Base-by-base conservation (phyloP, 1,140 invertebrate species). In the Trichoplusia ni region DNA sequence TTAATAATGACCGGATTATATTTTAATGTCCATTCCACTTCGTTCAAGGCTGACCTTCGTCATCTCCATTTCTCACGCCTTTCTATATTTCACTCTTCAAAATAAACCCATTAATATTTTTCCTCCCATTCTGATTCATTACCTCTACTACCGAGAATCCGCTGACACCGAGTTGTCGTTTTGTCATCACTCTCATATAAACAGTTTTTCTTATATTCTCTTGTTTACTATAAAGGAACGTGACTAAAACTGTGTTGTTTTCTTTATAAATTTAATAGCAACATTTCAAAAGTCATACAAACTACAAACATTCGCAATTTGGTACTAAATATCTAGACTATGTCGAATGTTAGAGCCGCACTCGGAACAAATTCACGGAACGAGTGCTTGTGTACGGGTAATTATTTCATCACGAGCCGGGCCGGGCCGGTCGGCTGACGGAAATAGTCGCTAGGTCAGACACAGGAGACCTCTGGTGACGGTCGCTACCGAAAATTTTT, bases 381-480 rank as follows among this genome's bases (percentile, higher is more conserved):
- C 25, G 25, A 49, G 46, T 16, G 13, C 53, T 56, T 19, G 37
- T 16, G 18, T 23, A 40, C 53, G 53, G 53, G 37, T 56, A 56
- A 56, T 56, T 56, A 56, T 56, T 56, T 56, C 53, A 56, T 56
- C 35, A 42, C 53, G 53, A 56, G 37, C 13, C 11, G 4, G 27
- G 27, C 4, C 27, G 4, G 4, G 13, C 13, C 46, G 7, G 6
- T 6, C n/a, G n/a, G 42, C 14, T 23, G 53, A 42, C 53, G 53
- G 37, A 56, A 56, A 56, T 56, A 56, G 53, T 56, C 37, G 35
- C 53, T 42, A 29, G 53, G 53, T 56, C 53, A 40, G 35, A 47
- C 29, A n/a, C 25, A 27, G 13, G 13, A 13, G 42, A 23, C 46
- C 14, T 14, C 25, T 29, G 2, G 25, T 0, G 2, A 8, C 29